Evolutionary conservation across 1,140 invertebrate genomes (phyloP), one percentile per base, ranked within the genome.

Genomic region (Drosophila navojoa): DNA sequence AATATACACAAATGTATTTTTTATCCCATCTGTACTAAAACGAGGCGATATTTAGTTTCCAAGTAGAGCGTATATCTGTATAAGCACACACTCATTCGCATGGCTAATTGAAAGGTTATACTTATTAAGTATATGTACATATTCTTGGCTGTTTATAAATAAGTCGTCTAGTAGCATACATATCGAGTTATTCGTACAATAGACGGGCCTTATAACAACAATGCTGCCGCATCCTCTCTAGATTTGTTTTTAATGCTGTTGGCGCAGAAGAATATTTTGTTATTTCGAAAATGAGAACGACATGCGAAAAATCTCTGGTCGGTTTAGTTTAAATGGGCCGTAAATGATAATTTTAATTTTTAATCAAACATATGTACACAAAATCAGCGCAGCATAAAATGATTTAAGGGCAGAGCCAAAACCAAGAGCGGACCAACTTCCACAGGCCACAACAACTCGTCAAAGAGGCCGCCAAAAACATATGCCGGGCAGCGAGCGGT

Each of bases 291-390:
- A 89, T 87, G 79, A 84, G 79, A 89, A 63, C 80, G 79, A 90
- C 64, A 84, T 89, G 82, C 82, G 82, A 82, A 75, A 90, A 87
- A 84, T 87, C 62, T 90, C 15, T 85, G 89, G 77, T 87, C 89
- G 89, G 89, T 91, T 91, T 90, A 76, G 63, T 85, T 87, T 91
- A 77, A 81, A 91, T 91, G 89, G 80, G 89, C 80, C 89, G 82
- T 85, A 81, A 90, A 90, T 79, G 89, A 91, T 91, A 84, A 91
- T 91, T 90, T 91, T 90, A 90, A 90, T 90, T 90, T 90, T 90
- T 87, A 90, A 90, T 90, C 84, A 91, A 91, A 91, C 89, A 91
- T 86, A 91, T 87, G 80, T 82, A 80, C 57, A 64, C 40, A 47
- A 77, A 77, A 77, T 66, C 70, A 77, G 60, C 69, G 64, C 74